Evolutionary conservation across 2,888 invertebrate species (phyloP).

Genomic region (Drosophila neotestacea): DNA sequence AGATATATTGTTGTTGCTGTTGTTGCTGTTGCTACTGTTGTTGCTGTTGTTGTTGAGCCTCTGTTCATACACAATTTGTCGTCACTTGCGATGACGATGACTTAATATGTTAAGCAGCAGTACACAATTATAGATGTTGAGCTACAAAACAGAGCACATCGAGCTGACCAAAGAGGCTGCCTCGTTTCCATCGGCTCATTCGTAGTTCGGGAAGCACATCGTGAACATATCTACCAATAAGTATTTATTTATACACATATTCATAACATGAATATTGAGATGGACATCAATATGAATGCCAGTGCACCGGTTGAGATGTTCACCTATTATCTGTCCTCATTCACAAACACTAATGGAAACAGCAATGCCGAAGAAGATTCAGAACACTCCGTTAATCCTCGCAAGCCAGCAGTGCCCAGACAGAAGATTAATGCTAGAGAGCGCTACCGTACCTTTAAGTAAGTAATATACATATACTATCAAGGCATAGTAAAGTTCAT

Average conservation of each 20-base stretch:
- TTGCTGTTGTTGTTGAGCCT: constrained; percentile 24
- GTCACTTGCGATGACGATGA: constrained; percentile 82
- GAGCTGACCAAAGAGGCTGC: constrained; percentile 39
- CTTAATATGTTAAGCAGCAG: constrained; percentile 85
- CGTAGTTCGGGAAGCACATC: constrained; percentile 16
- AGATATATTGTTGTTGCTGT: constrained; percentile 12
- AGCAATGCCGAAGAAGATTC: constrained; percentile 25
- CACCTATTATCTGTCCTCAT: constrained; percentile 15
- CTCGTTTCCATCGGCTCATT: constrained; percentile 33
- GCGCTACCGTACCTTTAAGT: constrained; percentile 93
- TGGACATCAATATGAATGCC: constrained; percentile 4
- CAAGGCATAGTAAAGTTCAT: too few relatives aligned
- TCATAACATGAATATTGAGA: neutral
- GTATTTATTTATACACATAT: neutral
- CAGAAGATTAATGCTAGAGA: constrained; percentile 93
- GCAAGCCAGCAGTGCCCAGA: constrained; percentile 84
- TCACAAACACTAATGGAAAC: constrained; percentile 3
- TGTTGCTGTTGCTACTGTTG: constrained; percentile 27
- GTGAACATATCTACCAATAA: constrained; percentile 6
- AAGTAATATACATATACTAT: constrained; percentile 26
- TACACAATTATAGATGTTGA: constrained; percentile 26
- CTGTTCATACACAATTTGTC: constrained; percentile 84
- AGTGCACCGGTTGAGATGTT: constrained; percentile 25
- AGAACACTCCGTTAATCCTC: constrained; percentile 17
- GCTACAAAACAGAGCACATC: constrained; percentile 24